Base-by-base conservation (phyloP, 2,113 vertebrate species). In the Hippocampus zosterae region DNA sequence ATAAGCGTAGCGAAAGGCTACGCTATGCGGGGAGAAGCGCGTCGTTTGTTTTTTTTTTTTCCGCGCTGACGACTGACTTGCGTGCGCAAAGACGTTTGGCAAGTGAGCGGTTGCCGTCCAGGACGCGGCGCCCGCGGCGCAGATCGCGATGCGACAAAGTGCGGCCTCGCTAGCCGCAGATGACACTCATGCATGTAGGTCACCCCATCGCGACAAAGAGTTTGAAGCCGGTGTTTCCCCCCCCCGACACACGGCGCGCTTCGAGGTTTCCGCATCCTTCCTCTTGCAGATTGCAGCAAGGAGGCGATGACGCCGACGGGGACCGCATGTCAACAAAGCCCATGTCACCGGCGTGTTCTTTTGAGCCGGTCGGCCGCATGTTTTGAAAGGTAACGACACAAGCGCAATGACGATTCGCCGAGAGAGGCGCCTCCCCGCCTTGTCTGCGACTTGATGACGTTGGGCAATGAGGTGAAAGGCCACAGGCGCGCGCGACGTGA, bases 261-360 rank as follows among this genome's bases (percentile, higher is more conserved):
- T 76, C 59, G 48, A 65, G 60, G 68, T 57, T 74, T 65, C 75
- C 76, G 64, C 88, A 84, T 87, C 81, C 88, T 84, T 87, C 80
- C 87, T 78, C 61, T 69, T 13, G 40, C 48, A 44, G 56, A 76
- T 68, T 23, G 53, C 72, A 60, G 29, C 37, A n/a, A 42, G 33
- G n/a, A 52, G 37, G 37, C 29, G 48, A 83, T 84, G 82, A 87
- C 75, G 76, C 70, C 19, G 33, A 23, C 8, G 25, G 76, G 29
- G 77, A 78, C 81, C 65, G 46, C 64, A 83, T 87, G 83, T 87
- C 87, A 89, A 88, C 88, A 90, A 87, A 81, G 63, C 42, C 42
- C 23, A 77, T 75, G 76, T 81, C 72, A 75, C 59, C 77, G 46
- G 23, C 0, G 65, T 66, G 80, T 70, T 78, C 55, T 56, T 76